Base-by-base conservation (phyloP, 2,888 invertebrate genomes). In the Drosophila prolongata region DNA sequence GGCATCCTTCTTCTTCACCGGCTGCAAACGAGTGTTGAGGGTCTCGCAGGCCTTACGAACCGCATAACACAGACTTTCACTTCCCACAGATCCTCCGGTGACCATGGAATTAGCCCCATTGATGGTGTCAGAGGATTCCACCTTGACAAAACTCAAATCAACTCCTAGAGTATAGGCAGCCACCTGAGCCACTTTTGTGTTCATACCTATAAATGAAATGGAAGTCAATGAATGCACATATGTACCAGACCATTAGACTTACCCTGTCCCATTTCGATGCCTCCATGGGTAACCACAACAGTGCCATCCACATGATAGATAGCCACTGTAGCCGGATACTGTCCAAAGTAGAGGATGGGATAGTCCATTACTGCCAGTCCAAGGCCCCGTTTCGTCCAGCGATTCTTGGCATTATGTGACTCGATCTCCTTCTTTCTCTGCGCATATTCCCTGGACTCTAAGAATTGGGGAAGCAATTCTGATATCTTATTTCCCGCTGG, bases 231-330 rank as follows among this genome's bases (percentile, higher is more conserved):
- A 30, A 13, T 3, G 8, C 8, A 38, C 6, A 24, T 4, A 4
- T n/a, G 5, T 8, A 35, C n/a, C 3, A 9, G 6, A 1, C 6
- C 5, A 4, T 9, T 13, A 3, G n/a, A 96, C 93, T 30, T 46
- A 9, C 97, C 97, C 93, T 97, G 97, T 0, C 97, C 97, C 87
- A 95, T 94, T 93, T 96, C 96, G 30, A 95, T 93, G 1, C 95
- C 96, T 13, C 95, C 95, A 79, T 96, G 96, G 3, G 94, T 92
- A 3, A 97, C 92, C 0, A 95, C 93, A 1, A 97, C 95, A 0
- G 95, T 94, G 1, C 95, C 96, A 89, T 96, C 96, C 1, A 94
- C 93, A 30, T 95, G 95, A 84, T 95, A 96, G 65, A 97, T 94
- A 0, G 95, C 93, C 11, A 96, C 93, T 11, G 94, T 92, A 0